Conservation (phyloP, 2,797 vertebrate species). For the Xenops minutus region DNA sequence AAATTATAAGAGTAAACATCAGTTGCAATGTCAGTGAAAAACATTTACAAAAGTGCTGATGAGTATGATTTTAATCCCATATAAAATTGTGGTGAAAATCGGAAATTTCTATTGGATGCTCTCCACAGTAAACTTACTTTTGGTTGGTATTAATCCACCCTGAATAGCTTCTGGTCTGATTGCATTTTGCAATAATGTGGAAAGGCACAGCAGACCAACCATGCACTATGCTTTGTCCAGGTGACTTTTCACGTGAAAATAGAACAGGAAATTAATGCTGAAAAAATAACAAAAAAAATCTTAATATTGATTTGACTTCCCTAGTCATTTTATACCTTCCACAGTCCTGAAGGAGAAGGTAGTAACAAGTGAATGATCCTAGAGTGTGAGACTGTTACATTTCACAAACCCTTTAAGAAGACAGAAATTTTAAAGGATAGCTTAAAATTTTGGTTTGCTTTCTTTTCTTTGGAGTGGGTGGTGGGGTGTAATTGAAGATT, state of each 20-base stretch:
- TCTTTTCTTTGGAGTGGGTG: background rate
- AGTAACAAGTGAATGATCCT: background rate
- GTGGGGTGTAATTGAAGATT: background rate
- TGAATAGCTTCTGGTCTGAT: constrained; percentile 15
- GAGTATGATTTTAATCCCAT: constrained; percentile 38
- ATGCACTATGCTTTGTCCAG: background rate
- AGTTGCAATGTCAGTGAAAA: constrained; percentile 8
- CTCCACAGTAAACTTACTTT: constrained; percentile 47
- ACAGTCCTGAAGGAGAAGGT: background rate
- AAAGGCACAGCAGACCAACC: background rate
- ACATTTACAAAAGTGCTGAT: constrained; percentile 50
- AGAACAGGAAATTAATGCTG: constrained; percentile 18
- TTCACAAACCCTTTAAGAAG: background rate
- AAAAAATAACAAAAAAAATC: background rate
- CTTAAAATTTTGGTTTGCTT: background rate
- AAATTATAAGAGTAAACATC: constrained; percentile 25
- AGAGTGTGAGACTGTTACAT: background rate
- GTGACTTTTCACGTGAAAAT: background rate
- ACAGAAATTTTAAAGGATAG: background rate
- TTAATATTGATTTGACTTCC: background rate
- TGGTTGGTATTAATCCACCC: background rate
- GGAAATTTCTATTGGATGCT: constrained; percentile 52
- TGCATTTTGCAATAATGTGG: background rate
- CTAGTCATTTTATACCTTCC: background rate
- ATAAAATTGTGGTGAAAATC: constrained; percentile 57